Evolutionary conservation across 2,113 vertebrate genomes (phyloP).

Genomic region (Apistogramma diplotaenia): DNA sequence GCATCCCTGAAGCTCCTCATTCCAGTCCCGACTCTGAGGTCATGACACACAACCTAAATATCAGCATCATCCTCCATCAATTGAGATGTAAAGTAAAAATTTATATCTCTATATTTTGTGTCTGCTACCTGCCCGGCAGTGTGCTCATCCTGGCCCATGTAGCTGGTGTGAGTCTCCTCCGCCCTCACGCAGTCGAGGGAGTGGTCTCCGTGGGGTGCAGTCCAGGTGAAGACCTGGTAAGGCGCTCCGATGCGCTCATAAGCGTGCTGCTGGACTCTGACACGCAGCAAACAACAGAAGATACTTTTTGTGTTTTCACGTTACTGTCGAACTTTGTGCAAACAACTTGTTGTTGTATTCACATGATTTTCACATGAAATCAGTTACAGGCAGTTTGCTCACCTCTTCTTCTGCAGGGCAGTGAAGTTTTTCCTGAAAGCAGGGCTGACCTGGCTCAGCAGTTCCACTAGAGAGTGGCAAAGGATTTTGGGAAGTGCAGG

Average conservation of each 20-base stretch:
- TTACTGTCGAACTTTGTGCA: background rate
- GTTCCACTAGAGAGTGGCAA: conserved; percentile 93
- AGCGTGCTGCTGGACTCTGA: conserved; percentile 89
- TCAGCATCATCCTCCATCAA: background rate
- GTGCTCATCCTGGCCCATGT: conserved; percentile 89
- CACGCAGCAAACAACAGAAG: background rate
- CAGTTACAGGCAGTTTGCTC: conserved; percentile 15
- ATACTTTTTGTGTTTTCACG: background rate
- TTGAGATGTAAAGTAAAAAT: background rate
- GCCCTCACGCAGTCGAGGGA: conserved; percentile 89
- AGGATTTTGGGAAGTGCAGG: conserved; percentile 90
- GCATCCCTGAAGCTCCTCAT: conserved; percentile 91
- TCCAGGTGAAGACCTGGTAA: conserved; percentile 94
- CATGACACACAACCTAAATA: conserved; percentile 22
- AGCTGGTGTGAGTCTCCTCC: conserved; percentile 86
- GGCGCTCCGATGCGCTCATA: conserved; percentile 92
- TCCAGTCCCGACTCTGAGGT: conserved; percentile 90
- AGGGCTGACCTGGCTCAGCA: conserved; percentile 92
- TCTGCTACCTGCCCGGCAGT: conserved; percentile 88
- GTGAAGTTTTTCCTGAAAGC: conserved; percentile 93
- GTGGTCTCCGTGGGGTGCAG: conserved; percentile 86
- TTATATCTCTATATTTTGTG: background rate
- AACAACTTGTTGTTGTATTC: background rate
- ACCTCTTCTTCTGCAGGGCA: conserved; percentile 91
- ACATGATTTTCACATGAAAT: background rate